Evolutionary conservation across 2,113 vertebrate genomes (phyloP).

Genomic region (Ranitomeya imitator): DNA sequence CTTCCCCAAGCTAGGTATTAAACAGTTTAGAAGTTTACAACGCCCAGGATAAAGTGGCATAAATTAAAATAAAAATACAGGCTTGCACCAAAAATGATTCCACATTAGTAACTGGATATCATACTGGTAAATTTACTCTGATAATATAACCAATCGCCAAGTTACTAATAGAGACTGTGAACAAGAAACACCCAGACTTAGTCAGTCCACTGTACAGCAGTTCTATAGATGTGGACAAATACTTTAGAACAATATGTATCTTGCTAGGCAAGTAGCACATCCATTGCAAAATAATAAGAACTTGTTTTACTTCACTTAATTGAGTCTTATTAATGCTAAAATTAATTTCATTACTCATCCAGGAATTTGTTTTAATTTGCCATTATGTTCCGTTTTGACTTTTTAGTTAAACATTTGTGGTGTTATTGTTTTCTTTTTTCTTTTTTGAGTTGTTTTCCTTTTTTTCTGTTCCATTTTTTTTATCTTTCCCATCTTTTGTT

Average conservation of each 20-base stretch:
- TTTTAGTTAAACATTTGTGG: conserved; percentile 19
- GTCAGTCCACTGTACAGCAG: not conserved
- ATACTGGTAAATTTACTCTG: not conserved
- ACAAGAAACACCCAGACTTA: not conserved
- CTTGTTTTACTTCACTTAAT: not conserved
- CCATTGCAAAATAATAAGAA: not conserved
- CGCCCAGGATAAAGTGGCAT: no score
- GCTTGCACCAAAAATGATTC: no score
- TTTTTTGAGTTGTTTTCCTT: conserved; percentile 80
- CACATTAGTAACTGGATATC: not conserved
- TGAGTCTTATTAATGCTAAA: not conserved
- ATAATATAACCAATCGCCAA: not conserved
- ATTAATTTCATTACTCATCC: not conserved
- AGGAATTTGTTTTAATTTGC: not conserved
- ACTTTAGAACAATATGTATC: not conserved
- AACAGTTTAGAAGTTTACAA: not conserved
- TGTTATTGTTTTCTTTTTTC: conserved; percentile 64
- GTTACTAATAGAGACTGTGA: not conserved
- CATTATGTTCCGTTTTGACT: conserved; percentile 17
- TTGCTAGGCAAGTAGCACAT: not conserved
- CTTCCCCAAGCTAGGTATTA: no score
- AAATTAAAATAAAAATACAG: no score
- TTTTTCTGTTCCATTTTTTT: conserved; percentile 72
- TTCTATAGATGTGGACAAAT: not conserved
- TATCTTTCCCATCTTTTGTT: conserved; percentile 96